Percentiles rank a stretch among this genome's conserved stretches.
These are phyloP conservation scores for Syrrhaptes paradoxus DNA, from an alignment of 2,113 vertebrate genomes.

Conservation along the genomic window DNA sequence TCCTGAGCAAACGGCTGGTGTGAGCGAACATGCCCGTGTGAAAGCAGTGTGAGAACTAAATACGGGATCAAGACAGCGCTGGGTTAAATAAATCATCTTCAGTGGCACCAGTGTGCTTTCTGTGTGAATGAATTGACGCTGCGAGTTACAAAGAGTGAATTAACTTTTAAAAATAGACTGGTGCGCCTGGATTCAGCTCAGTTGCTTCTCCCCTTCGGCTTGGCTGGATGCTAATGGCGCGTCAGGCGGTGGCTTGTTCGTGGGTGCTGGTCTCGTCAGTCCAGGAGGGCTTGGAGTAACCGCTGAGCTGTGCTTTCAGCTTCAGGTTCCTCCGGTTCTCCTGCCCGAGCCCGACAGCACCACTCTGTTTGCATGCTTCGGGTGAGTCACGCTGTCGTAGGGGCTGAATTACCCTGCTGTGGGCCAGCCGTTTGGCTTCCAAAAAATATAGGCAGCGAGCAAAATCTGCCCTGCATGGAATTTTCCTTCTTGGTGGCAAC, in stretches of 20 bases:
- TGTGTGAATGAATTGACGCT: neutral
- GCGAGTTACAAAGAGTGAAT: neutral
- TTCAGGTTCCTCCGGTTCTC: neutral
- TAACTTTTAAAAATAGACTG: neutral
- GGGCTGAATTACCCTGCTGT: neutral
- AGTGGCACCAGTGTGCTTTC: neutral
- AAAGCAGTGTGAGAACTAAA: neutral
- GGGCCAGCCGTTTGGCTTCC: neutral
- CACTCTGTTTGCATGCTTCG: neutral
- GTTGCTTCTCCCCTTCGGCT: neutral
- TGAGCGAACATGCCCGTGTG: neutral
- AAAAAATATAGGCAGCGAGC: neutral
- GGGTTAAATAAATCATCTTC: neutral
- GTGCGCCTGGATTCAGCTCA: accelerated
- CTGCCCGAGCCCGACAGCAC: neutral
- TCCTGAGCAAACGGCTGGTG: neutral
- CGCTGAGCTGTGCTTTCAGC: neutral
- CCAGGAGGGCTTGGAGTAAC: neutral
- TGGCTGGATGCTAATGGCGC: neutral
- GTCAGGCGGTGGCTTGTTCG: neutral
- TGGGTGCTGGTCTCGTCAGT: neutral
- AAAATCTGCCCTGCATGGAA: neutral
- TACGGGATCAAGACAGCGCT: neutral
- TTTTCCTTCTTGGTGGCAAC: neutral
- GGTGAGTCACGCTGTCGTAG: neutral